A percentile compares a stretch with the other conserved stretches of the same genome.
These are phyloP conservation scores for Lasioglossum villosulum DNA, from an alignment of 2,888 invertebrate species.

Conservation along the genomic window DNA sequence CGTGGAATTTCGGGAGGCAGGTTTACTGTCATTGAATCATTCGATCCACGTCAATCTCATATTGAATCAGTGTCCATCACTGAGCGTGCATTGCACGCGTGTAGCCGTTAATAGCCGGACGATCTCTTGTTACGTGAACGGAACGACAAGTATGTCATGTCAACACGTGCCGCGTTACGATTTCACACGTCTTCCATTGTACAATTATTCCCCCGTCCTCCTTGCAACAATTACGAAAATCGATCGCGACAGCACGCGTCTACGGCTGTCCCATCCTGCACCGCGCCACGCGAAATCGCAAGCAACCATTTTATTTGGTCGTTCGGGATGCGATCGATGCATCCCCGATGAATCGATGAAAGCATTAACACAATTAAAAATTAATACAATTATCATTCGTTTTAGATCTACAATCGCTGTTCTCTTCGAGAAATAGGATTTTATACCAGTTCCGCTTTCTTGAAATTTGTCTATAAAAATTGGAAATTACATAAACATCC, in stretches of 20 bases:
- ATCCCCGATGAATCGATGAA: too few relatives aligned
- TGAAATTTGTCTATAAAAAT: too few relatives aligned
- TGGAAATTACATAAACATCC: too few relatives aligned
- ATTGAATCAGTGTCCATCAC: conserved; percentile 74
- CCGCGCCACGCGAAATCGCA: not conserved
- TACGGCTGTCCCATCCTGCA: not conserved
- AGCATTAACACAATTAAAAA: too few relatives aligned
- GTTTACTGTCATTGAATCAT: conserved; percentile 72
- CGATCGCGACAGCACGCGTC: not conserved
- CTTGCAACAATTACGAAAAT: conserved; percentile 35
- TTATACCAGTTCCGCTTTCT: too few relatives aligned
- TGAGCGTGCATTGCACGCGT: conserved; percentile 60
- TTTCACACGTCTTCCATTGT: conserved; percentile 58
- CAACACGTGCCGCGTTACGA: conserved; percentile 60
- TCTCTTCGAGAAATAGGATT: too few relatives aligned
- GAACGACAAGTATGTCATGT: conserved; percentile 71
- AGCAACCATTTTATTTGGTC: not conserved
- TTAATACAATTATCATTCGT: too few relatives aligned
- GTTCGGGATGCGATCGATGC: too few relatives aligned
- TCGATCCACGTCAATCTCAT: conserved; percentile 72
- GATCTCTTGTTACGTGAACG: conserved; percentile 69
- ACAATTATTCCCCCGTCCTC: conserved; percentile 22
- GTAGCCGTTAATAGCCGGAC: conserved; percentile 68
- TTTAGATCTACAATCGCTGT: too few relatives aligned
- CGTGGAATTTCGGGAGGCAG: conserved; percentile 58